A percentile compares a stretch with the other conserved stretches of the same genome.
Conservation (phyloP, 35 echinoderm and acorn worm genomes). For the Holothuria glaberrima region DNA sequence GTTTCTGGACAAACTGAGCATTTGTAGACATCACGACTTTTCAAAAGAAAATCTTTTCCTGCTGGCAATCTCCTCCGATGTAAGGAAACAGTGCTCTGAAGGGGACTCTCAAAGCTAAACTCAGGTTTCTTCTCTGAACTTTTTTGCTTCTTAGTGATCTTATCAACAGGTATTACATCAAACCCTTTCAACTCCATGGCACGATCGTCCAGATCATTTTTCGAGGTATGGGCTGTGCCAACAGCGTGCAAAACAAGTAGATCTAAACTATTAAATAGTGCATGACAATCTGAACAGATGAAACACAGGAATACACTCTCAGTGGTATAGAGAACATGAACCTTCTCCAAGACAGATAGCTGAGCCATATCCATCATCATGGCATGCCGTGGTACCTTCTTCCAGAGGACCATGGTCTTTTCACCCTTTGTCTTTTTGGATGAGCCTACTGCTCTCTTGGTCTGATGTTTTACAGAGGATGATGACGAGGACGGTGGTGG, state of each 20-base stretch:
- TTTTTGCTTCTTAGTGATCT: slow-evolving; percentile 53
- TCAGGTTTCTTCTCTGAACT: slow-evolving; percentile 34
- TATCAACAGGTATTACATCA: slow-evolving; percentile 52
- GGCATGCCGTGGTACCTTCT: slow-evolving; percentile 42
- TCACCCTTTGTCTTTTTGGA: slow-evolving; percentile 20
- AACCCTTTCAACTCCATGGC: slow-evolving; percentile 54
- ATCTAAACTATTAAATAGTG: slow-evolving; percentile 45
- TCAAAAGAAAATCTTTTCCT: slow-evolving; percentile 19
- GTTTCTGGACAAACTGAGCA: slow-evolving; percentile 47
- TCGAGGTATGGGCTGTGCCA: slow-evolving; percentile 39
- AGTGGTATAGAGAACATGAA: slow-evolving; percentile 46
- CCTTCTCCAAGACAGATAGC: slow-evolving; percentile 49
- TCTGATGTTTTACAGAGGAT: not conserved
- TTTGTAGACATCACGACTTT: slow-evolving; percentile 49
- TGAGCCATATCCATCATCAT: slow-evolving; percentile 60
- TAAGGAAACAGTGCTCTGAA: slow-evolving; percentile 48
- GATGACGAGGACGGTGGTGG: not conserved
- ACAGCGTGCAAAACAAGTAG: slow-evolving; percentile 22
- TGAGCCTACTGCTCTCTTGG: not conserved
- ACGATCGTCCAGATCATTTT: slow-evolving; percentile 24
- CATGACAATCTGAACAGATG: slow-evolving; percentile 48
- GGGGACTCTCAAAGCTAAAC: slow-evolving; percentile 48
- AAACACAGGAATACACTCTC: slow-evolving; percentile 56
- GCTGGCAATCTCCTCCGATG: slow-evolving; percentile 36
- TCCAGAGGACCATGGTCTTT: slow-evolving; percentile 51